Evolutionary conservation across 2,888 invertebrate species (phyloP).

Genomic region (Tolmerus cingulatus): DNA sequence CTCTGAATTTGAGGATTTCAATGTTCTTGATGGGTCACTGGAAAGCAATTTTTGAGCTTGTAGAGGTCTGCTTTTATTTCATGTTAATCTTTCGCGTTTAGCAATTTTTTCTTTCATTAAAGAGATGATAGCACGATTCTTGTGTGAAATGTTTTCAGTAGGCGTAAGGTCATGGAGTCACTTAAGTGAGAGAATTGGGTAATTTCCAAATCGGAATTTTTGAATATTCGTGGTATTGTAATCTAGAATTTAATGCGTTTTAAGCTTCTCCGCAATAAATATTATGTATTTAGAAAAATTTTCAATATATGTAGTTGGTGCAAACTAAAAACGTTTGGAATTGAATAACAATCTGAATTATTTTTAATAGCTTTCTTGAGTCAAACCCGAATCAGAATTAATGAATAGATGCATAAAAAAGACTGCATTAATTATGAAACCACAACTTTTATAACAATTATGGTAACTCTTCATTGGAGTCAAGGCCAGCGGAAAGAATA

Average conservation of each 20-base stretch:
- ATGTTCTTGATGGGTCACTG: neutral
- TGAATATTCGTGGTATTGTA: neutral
- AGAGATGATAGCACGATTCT: neutral
- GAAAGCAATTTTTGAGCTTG: neutral
- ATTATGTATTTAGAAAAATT: too few species aligned
- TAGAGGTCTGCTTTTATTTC: neutral
- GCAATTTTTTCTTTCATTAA: neutral
- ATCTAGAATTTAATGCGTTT: neutral
- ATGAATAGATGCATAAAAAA: neutral
- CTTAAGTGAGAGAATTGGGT: neutral
- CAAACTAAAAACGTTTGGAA: too few species aligned
- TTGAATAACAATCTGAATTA: neutral
- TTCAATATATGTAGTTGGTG: too few species aligned
- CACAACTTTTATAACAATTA: neutral
- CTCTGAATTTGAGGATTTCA: neutral
- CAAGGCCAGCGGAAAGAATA: neutral
- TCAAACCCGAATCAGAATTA: neutral
- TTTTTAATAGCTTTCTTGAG: neutral
- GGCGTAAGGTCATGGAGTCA: neutral
- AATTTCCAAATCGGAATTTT: neutral
- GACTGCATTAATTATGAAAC: neutral
- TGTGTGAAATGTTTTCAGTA: neutral
- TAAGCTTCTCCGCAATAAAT: too few species aligned
- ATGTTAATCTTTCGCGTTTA: neutral
- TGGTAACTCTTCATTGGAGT: neutral